Percentiles rank a stretch among this genome's conserved stretches.
Conservation (phyloP, 2,797 vertebrate genomes). For the Acropternis orthonyx region DNA sequence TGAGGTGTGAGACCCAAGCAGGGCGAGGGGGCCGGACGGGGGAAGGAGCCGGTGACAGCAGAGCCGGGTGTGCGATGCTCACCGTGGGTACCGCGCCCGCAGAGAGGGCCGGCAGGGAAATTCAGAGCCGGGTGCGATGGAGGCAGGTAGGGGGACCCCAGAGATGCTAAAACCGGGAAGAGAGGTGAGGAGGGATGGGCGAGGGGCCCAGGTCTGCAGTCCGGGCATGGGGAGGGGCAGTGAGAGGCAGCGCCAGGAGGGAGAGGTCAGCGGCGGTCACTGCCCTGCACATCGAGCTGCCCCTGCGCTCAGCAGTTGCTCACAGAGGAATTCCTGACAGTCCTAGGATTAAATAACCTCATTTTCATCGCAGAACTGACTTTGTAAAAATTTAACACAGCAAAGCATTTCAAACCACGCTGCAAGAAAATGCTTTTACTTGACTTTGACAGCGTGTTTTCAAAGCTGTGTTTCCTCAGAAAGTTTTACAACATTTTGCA, state of each 20-base stretch:
- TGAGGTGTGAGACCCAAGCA: fast-evolving
- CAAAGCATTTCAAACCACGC: neutral
- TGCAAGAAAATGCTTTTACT: neutral
- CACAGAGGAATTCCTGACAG: neutral
- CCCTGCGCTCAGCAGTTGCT: fast-evolving
- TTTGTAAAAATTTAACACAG: fast-evolving
- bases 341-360: neutral
- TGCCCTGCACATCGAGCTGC: fast-evolving
- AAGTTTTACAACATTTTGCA: neutral
- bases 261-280: neutral
- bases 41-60: neutral
- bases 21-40: fast-evolving
- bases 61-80: neutral
- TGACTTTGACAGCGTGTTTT: fast-evolving
- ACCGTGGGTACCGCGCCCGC: neutral
- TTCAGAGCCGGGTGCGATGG: neutral
- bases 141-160: fast-evolving
- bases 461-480: neutral
- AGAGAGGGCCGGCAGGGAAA: fast-evolving
- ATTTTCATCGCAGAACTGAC: neutral
- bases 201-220: neutral
- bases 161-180: neutral
- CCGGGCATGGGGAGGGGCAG: neutral
- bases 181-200: neutral
- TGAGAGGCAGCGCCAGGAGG: fast-evolving